These are phyloP conservation scores for Aphaenogaster rudis DNA, from an alignment of 1,140 invertebrate genomes.

Conservation along the genomic window DNA sequence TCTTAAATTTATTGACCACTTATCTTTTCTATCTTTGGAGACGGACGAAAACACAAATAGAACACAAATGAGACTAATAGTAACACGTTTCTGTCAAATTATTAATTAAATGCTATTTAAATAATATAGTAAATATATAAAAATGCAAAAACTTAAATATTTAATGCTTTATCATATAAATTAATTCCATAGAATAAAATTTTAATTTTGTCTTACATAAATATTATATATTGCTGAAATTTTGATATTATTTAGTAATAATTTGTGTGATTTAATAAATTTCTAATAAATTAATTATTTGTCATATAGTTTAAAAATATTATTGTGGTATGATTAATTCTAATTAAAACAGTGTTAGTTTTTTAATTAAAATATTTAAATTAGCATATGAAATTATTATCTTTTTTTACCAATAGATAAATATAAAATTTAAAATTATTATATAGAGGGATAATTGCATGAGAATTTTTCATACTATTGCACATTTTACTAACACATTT, in stretches of 20 bases:
- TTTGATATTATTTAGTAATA: not conserved
- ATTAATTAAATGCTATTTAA: not conserved
- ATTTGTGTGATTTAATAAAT: not conserved
- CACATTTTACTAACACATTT: not conserved
- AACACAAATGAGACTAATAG: not conserved
- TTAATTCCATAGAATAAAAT: not conserved
- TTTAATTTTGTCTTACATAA: not conserved
- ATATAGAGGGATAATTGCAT: not conserved
- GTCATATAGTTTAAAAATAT: not conserved
- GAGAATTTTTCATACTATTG: not conserved
- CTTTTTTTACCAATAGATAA: not conserved
- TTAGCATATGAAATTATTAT: not conserved
- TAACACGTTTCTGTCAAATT: not conserved
- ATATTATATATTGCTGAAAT: not conserved
- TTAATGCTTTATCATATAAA: not conserved
- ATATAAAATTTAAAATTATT: not conserved
- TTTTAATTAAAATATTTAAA: not conserved
- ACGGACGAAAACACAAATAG: not conserved
- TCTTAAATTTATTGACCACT: not conserved
- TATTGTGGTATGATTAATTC: not conserved
- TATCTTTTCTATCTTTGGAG: not conserved
- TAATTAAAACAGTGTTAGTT: not conserved
- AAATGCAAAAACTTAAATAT: not conserved
- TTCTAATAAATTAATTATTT: conserved; percentile 4
- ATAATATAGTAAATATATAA: not conserved